phyloP scores from a whole-genome alignment of 1,140 invertebrate genomes.

The Cherax quadricarinatus region DNA sequence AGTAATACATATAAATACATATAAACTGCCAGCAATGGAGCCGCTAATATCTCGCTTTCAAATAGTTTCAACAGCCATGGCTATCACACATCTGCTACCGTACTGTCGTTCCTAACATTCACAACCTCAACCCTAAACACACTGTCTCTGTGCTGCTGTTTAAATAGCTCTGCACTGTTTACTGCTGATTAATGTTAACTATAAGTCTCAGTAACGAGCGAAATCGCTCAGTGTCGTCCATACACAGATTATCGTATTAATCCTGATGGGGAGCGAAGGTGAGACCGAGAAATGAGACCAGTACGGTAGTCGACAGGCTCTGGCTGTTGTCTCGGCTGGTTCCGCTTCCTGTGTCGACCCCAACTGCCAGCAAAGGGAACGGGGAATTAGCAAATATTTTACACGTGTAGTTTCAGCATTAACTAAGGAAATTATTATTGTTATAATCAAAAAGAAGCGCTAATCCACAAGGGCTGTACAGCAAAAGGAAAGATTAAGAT shows the following conservation, averaged over 20 bases:
- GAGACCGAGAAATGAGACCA: slow-evolving; percentile 89
- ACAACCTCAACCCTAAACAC: background rate
- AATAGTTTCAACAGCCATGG: too few species aligned
- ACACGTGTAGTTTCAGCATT: background rate
- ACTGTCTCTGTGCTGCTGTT: background rate
- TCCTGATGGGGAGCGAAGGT: slow-evolving; percentile 91
- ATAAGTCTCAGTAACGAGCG: background rate
- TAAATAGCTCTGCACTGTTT: background rate
- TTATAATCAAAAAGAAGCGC: too few species aligned
- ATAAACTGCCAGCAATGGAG: too few species aligned
- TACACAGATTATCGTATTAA: slow-evolving; percentile 84
- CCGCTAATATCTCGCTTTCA: too few species aligned
- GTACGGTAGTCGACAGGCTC: slow-evolving; percentile 89
- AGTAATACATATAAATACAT: too few species aligned
- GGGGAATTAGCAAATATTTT: background rate
- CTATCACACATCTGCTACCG: too few species aligned
- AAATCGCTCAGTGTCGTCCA: background rate
- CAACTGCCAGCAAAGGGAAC: slow-evolving; percentile 78
- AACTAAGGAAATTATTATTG: background rate
- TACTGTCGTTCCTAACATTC: too few species aligned
- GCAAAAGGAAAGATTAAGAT: background rate
- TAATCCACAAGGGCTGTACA: too few species aligned
- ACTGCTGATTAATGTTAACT: background rate
- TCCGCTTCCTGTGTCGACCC: slow-evolving; percentile 83
- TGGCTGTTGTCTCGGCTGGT: slow-evolving; percentile 80